A percentile compares a stretch with the other conserved stretches of the same genome.
Conservation (phyloP, 2,797 vertebrate species). For the Moxostoma hubbsi region DNA sequence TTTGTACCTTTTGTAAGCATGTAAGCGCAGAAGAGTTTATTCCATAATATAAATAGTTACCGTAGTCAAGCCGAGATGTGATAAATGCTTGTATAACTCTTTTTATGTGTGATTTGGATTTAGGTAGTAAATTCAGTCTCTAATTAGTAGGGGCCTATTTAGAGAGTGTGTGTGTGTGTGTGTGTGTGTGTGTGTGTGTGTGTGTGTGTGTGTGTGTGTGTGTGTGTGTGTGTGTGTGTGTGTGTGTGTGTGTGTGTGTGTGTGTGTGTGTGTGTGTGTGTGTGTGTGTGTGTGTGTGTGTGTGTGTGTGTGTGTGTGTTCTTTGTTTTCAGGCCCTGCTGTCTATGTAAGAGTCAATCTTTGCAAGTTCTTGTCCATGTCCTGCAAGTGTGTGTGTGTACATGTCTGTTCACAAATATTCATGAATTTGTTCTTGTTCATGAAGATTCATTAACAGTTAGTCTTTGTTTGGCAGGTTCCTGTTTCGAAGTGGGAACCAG, state of each 20-base stretch:
- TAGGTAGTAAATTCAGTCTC: too few species aligned
- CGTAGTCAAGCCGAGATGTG: too few species aligned
- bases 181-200: neutral
- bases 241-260: neutral
- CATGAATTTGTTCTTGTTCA: conserved; percentile 2
- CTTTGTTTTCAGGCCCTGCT: neutral
- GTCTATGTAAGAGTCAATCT: neutral
- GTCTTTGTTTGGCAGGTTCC: conserved; percentile 82
- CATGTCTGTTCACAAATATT: conserved; percentile 13
- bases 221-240: neutral
- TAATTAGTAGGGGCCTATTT: conserved; percentile 18
- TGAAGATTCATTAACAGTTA: conserved; percentile 46
- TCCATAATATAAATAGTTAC: too few species aligned
- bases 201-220: neutral
- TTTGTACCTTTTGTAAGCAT: too few species aligned
- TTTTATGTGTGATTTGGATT: neutral
- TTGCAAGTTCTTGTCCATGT: neutral
- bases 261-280: neutral
- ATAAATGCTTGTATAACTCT: too few species aligned
- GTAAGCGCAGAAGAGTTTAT: too few species aligned
- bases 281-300: neutral
- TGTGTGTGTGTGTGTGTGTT: neutral
- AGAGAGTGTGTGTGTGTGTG: neutral
- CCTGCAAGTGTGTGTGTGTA: conserved; percentile 5
- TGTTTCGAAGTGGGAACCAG: conserved; percentile 96